Evolutionary conservation across 2,888 invertebrate species (phyloP), one percentile per base, ranked within the genome.

Genomic region (Nebria salina): DNA sequence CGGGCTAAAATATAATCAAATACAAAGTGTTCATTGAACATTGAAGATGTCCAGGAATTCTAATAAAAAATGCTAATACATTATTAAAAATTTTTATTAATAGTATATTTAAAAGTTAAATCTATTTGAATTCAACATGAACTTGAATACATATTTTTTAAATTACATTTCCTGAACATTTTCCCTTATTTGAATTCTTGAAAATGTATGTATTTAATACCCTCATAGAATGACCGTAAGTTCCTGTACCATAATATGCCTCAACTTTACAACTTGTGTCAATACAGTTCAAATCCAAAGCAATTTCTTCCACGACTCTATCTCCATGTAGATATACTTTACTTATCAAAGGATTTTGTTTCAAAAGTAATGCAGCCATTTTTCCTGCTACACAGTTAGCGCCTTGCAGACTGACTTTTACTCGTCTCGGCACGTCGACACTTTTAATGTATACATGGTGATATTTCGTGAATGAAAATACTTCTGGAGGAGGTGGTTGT

Each of bases 321-420:
- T 84, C 85, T n/a, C 88, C 88, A 82, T 87, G 86, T 11, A 89
- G 68, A 82, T 86, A 87, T 11, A 89, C 78, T 72, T 84, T 84
- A 0, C 87, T 86, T 9, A 89, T 82, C 2, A 88, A 88, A 1
- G 91, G 89, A 83, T 92, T 91, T 83, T 92, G 91, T 85, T 92
- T 92, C 1, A 92, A 86, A 66, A 92, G 85, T 68, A 92, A 86
- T 3, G 91, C 88, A 3, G 90, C 86, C 42, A 90, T 89, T 82
- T 90, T 90, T 0, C 92, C 92, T 79, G 91, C 86, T 11, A 87
- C 87, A 0, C 91, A 90, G 84, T 91, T 90, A 2, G 90, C 92
- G 1, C 92, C 92, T 83, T 92, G 89, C 77, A 92, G 84, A 72
- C 90, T 87, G 82, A 90, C 89, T 81, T 90, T 90, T 76, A 90